phyloP scores from a whole-genome alignment of 2,888 invertebrate species.

The Macaria notata region DNA sequence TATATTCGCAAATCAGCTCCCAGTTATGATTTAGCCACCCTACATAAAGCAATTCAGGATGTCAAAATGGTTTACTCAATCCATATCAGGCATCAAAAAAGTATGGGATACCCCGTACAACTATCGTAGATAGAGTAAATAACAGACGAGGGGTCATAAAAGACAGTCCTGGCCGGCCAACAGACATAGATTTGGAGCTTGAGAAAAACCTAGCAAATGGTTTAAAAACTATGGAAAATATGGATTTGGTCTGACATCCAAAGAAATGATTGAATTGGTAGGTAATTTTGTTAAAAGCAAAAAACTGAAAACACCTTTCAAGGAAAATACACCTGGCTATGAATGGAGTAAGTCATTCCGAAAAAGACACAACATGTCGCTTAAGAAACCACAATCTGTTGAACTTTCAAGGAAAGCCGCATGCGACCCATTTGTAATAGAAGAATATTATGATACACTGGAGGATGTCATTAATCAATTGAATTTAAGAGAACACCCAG shows the following conservation, averaged over 20 bases:
- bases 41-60: no score
- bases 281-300: background rate
- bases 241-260: background rate
- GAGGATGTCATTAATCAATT: slow-evolving; percentile 23
- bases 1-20: no score
- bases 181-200: background rate
- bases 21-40: no score
- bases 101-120: background rate
- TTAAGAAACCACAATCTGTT: slow-evolving; percentile 32
- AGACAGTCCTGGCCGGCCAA: background rate
- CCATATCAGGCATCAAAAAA: background rate
- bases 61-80: no score
- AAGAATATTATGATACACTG: slow-evolving; percentile 28
- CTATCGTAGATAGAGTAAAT: background rate
- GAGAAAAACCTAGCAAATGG: background rate
- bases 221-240: background rate
- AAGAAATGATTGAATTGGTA: background rate
- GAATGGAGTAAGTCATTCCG: background rate
- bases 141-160: background rate
- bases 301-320: background rate
- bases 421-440: slow-evolving; percentile 30
- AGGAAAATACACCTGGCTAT: background rate
- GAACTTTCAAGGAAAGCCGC: slow-evolving; percentile 32
- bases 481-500: slow-evolving; percentile 22
- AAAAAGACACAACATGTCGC: slow-evolving; percentile 26